phyloP scores from a whole-genome alignment of 2,113 vertebrate species.

The Pygoscelis adeliae region DNA sequence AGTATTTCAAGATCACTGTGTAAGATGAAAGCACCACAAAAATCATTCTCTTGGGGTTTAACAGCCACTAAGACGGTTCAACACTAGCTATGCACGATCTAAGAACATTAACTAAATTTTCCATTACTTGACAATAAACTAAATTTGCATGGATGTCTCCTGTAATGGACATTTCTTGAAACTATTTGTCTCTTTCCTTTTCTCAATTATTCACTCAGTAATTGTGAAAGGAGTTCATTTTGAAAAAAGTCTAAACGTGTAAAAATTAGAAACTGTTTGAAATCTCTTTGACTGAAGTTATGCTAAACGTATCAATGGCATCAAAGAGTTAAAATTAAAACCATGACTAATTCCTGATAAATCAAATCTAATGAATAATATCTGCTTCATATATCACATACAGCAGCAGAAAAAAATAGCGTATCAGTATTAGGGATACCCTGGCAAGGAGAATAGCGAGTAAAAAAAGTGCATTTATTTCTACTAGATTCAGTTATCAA shows the following conservation, averaged over 20 bases:
- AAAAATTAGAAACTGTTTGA: neutral
- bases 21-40: neutral
- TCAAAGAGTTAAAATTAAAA: constrained; percentile 24
- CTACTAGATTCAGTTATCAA: neutral
- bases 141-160: neutral
- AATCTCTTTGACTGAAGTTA: neutral
- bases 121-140: neutral
- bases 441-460: neutral
- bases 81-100: accelerated
- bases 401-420: neutral
- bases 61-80: neutral
- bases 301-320: neutral
- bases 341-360: neutral
- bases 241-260: neutral
- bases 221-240: neutral
- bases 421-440: neutral
- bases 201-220: neutral
- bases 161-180: neutral
- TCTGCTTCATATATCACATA: neutral
- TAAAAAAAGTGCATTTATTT: neutral
- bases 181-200: neutral
- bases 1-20: neutral
- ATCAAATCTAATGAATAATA: constrained; percentile 27
- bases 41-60: neutral
- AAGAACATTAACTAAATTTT: neutral